Evolutionary conservation across 92 coral and sea anemone species (phyloP), one percentile per base, ranked within the genome.

Genomic region (Zoanthus solanderi): DNA sequence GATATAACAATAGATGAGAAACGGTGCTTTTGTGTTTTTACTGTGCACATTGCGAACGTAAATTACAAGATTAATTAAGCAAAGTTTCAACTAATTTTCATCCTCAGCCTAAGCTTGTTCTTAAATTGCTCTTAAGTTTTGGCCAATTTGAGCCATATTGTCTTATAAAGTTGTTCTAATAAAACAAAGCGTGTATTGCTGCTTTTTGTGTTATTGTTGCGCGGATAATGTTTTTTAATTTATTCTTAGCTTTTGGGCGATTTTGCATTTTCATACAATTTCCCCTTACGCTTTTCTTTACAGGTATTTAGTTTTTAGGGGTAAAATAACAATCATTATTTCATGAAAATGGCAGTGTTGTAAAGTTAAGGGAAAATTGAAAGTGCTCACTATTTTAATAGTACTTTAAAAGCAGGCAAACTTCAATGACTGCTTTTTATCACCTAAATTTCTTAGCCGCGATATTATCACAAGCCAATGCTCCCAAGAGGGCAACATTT

Each of bases 391-490:
- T 45, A 44, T 46, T 74, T 74, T 45, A 8, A 47, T 17, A 69
- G 74, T 69, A 31, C 13, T 69, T 69, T 69, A 72, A 72, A 72
- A 72, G 53, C 77, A 72, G 15, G 53, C 77, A 23, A 72, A 74
- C 52, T 13, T 74, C 5, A 74, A 74, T 45, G 76, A 74, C 23
- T 14, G 78, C 78, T 74, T 74, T 46, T 32, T 74, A 13, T 74
- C 78, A 74, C 78, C 52, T 44, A 46, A 16, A 45, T 45, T 74
- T 37, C 18, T 74, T 5, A 37, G 29, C 78, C 52, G 78, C 78
- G 54, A 45, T 74, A 73, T 74, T 74, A 74, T 74, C 78, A 74
- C 78, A 74, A 74, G 53, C 5, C 9, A 74, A 74, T 74, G 78
- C 3, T 74, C 78, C 78, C 78, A 74, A 74, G 78, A 74, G 56